Base-by-base conservation (phyloP, 2,888 invertebrate species). In the Lordiphosa fenestrarum region DNA sequence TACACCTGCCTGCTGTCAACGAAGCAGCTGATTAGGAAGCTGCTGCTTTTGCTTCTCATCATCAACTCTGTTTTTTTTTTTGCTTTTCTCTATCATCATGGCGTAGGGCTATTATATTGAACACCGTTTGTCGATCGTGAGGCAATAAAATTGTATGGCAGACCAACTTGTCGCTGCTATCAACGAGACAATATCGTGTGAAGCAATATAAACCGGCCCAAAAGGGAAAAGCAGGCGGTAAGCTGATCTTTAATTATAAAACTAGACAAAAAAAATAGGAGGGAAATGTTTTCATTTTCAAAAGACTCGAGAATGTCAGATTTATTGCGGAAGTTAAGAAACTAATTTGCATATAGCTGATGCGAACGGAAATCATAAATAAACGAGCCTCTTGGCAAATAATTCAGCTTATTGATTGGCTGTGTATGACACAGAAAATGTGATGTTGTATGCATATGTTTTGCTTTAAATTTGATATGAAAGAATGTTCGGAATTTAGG, bases 101-200 rank as follows among this genome's bases (percentile, higher is more conserved):
- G 36, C 48, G 33, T 49, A 56, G 70, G 44, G 54, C 74, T 62
- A 71, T 74, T 76, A 73, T 78, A 77, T 84, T 71, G 78, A 77
- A 81, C 84, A 77, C 74, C 78, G 82, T 84, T 84, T 66, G 73
- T 67, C 69, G 85, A 84, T 80, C 83, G 85, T 80, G 80, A 66
- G 59, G 83, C 80, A 78, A 80, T 80, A 84, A 80, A 80, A 80
- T 78, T 80, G 85, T 80, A 80, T 82, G 84, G 30, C 30, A 74
- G 75, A 38, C 51, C 67, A 61, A 58, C 71, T 58, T 63, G 48
- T 42, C 44, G 63, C 25, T 41, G 51, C 39, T 84, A 80, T 80
- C 85, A 74, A 78, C 37, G 64, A 54, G 53, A 60, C 64, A 82
- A 84, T 69, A 82, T 84, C 80, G 80, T 82, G 80, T 84, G 80